Evolutionary conservation across 2,888 invertebrate genomes (phyloP).

Genomic region (Endomychus coccineus): DNA sequence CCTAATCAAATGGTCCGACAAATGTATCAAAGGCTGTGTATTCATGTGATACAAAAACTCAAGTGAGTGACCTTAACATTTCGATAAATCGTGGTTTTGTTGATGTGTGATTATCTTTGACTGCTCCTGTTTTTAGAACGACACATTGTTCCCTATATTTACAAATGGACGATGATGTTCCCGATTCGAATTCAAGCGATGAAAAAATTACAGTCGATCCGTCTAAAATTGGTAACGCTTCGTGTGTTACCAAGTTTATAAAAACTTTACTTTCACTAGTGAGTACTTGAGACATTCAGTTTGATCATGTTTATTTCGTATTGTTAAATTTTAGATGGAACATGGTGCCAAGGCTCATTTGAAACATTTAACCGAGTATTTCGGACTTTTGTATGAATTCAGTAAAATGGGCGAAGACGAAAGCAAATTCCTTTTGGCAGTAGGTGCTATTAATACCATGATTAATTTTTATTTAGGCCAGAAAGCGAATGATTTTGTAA

Average conservation of each 20-base stretch:
- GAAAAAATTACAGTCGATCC: slow-evolving; percentile 54
- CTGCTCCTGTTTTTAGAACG: slow-evolving; percentile 36
- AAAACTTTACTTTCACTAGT: slow-evolving; percentile 78
- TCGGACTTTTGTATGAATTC: slow-evolving; percentile 85
- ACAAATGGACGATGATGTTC: slow-evolving; percentile 49
- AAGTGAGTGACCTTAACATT: slow-evolving; percentile 47
- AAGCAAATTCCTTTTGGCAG: slow-evolving; percentile 75
- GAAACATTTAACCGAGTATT: slow-evolving; percentile 87
- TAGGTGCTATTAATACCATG: slow-evolving; percentile 84
- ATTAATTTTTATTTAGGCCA: slow-evolving; percentile 89
- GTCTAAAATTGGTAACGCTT: slow-evolving; percentile 59
- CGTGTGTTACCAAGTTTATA: slow-evolving; percentile 89
- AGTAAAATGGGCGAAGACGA: slow-evolving; percentile 94
- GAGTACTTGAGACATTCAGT: slow-evolving; percentile 39
- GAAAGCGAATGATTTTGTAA: slow-evolving; percentile 64
- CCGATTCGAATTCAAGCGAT: slow-evolving; percentile 34
- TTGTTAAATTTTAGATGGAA: slow-evolving; percentile 53
- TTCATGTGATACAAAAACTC: slow-evolving; percentile 88
- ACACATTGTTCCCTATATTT: slow-evolving; percentile 56
- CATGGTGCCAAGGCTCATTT: slow-evolving; percentile 80
- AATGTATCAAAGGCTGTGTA: slow-evolving; percentile 92
- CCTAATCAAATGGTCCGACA: slow-evolving; percentile 95
- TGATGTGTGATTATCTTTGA: not conserved
- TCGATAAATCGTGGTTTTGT: slow-evolving; percentile 8
- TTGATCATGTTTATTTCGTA: not conserved